Conservation (phyloP, 1,140 invertebrate species). For the Zaprionus ornatus region DNA sequence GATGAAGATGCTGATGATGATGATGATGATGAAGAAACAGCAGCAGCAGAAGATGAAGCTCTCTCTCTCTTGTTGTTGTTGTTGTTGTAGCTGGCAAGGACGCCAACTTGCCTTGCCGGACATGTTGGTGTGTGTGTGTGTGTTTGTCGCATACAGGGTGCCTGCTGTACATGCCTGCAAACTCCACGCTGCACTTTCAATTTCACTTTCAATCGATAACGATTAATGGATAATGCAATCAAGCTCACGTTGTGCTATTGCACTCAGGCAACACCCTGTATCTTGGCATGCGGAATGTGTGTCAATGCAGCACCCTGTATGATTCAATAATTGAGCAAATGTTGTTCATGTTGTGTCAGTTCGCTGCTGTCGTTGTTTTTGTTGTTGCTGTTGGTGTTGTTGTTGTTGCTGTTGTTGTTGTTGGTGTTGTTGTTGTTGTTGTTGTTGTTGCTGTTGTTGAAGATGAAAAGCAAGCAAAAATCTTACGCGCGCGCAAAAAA, state of each 20-base stretch:
- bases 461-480: constrained; percentile 70
- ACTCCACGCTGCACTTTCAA: neutral
- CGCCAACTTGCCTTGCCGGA: constrained; percentile 35
- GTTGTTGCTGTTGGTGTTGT: constrained; percentile 35
- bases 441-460: constrained; percentile 37
- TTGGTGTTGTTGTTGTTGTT: constrained; percentile 33
- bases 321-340: constrained; percentile 63
- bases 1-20: constrained; percentile 6
- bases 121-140: constrained; percentile 8
- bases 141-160: constrained; percentile 46
- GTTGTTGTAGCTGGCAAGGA: constrained; percentile 55
- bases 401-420: constrained; percentile 41
- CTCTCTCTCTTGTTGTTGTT: constrained; percentile 16
- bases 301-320: constrained; percentile 52
- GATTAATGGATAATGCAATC: neutral
- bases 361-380: constrained; percentile 27
- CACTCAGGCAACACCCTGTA: neutral
- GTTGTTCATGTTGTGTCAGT: constrained; percentile 59
- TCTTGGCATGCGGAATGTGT: constrained; percentile 11
- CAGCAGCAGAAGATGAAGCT: constrained; percentile 12
- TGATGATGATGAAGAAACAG: constrained; percentile 11
- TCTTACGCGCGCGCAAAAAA: constrained; percentile 49
- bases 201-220: neutral
- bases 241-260: neutral
- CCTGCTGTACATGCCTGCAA: neutral